A percentile compares a stretch with the other conserved stretches of the same genome.
phyloP scores from a whole-genome alignment of 2,797 vertebrate species.

The Lepus townsendii region DNA sequence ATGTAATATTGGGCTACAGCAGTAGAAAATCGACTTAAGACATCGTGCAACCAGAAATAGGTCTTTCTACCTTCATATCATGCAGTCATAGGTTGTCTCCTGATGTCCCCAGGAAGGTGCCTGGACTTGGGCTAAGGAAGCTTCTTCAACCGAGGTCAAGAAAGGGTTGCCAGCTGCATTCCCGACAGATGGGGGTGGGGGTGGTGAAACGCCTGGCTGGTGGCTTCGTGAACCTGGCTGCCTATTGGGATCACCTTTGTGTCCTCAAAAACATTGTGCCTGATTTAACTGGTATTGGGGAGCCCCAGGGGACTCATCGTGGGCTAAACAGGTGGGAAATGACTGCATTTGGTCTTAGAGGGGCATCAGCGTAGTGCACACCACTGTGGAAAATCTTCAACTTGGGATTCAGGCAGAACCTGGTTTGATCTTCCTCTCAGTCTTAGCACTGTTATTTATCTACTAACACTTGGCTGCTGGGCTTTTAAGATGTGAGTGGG shows the following conservation, averaged over 20 bases:
- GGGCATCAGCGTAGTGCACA: rapidly evolving
- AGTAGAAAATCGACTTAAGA: not conserved
- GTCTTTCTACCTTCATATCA: not conserved
- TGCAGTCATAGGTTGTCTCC: not conserved
- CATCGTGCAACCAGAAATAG: not conserved
- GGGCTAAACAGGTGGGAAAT: not conserved
- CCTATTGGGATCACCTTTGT: not conserved
- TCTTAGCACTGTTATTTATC: not conserved
- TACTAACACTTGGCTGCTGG: not conserved
- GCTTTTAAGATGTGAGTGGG: not conserved
- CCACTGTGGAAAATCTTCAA: not conserved
- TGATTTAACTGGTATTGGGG: not conserved
- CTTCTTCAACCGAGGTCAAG: not conserved
- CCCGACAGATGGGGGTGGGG: not conserved
- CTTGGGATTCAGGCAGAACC: not conserved
- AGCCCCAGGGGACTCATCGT: not conserved
- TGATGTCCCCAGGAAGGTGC: not conserved
- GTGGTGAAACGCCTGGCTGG: not conserved
- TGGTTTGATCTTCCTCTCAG: not conserved
- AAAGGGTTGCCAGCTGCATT: not conserved
- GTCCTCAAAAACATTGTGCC: not conserved
- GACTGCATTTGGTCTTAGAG: not conserved
- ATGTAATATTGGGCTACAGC: not conserved
- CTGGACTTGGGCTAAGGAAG: not conserved
- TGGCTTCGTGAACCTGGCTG: not conserved